These are phyloP conservation scores for Parazoanthus atlanticus DNA, from an alignment of 92 coral and sea anemone species.

Conservation along the genomic window DNA sequence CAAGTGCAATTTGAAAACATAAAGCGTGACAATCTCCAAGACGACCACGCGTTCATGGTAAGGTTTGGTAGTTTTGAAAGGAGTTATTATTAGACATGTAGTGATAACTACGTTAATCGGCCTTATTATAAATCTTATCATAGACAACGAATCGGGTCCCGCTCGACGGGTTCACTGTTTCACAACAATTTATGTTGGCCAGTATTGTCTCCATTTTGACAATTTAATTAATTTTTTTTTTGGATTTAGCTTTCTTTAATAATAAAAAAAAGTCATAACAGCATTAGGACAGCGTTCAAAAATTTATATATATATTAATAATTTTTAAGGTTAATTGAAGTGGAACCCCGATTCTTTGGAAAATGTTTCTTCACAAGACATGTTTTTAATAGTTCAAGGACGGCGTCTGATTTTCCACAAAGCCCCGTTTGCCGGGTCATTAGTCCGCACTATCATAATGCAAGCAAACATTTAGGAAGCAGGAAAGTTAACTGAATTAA, in stretches of 20 bases:
- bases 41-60: neutral
- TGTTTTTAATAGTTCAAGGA: neutral
- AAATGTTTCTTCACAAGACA: neutral
- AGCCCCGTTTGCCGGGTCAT: too few species aligned
- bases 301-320: too few species aligned
- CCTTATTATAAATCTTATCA: neutral
- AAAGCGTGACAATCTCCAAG: neutral
- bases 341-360: neutral
- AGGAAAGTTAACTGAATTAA: too few species aligned
- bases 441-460: too few species aligned
- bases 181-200: too few species aligned
- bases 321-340: neutral
- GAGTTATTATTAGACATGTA: neutral
- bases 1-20: neutral
- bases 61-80: constrained; percentile 4
- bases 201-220: neutral
- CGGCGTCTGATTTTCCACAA: neutral
- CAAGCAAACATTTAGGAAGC: too few species aligned
- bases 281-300: neutral
- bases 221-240: neutral
- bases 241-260: neutral
- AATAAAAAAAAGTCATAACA: too few species aligned
- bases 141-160: neutral
- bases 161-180: neutral
- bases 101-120: neutral